Evolutionary conservation across 1,140 invertebrate species (phyloP).

Genomic region (Drosophila pectinifera): DNA sequence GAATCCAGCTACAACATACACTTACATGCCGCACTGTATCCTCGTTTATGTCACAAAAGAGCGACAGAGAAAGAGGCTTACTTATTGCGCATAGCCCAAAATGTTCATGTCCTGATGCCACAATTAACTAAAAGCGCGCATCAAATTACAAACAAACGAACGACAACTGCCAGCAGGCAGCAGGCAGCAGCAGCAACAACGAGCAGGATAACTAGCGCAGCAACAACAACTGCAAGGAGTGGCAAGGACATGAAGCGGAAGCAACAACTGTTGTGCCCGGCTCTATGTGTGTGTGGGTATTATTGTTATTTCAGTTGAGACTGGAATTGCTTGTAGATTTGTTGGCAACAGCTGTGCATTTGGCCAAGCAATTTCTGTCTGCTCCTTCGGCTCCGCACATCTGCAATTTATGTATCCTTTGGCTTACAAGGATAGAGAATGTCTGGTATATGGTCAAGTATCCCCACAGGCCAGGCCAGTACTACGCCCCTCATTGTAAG

Average conservation of each 20-base stretch:
- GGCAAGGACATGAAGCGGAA: constrained; percentile 77
- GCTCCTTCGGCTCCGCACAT: constrained; percentile 47
- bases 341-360: constrained; percentile 79
- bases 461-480: constrained; percentile 24
- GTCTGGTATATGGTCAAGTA: constrained; percentile 56
- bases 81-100: constrained; percentile 70
- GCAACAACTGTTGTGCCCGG: constrained; percentile 65
- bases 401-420: constrained; percentile 82
- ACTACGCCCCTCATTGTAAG: constrained; percentile 74
- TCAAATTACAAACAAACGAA: constrained; percentile 80
- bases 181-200: constrained; percentile 34
- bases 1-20: not conserved
- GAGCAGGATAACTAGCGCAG: constrained; percentile 43
- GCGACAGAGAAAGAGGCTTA: constrained; percentile 55
- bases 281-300: constrained; percentile 35
- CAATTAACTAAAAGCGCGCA: constrained; percentile 83
- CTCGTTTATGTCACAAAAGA: constrained; percentile 18
- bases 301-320: constrained; percentile 79
- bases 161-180: constrained; percentile 18
- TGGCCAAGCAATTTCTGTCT: constrained; percentile 59
- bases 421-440: constrained; percentile 76
- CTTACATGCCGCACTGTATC: constrained; percentile 16
- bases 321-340: constrained; percentile 75
- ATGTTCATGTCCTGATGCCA: constrained; percentile 80
- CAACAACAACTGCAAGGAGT: constrained; percentile 40